Evolutionary conservation across 2,113 vertebrate species (phyloP), one percentile per base, ranked within the genome.

Genomic region (Gymnogyps californianus): DNA sequence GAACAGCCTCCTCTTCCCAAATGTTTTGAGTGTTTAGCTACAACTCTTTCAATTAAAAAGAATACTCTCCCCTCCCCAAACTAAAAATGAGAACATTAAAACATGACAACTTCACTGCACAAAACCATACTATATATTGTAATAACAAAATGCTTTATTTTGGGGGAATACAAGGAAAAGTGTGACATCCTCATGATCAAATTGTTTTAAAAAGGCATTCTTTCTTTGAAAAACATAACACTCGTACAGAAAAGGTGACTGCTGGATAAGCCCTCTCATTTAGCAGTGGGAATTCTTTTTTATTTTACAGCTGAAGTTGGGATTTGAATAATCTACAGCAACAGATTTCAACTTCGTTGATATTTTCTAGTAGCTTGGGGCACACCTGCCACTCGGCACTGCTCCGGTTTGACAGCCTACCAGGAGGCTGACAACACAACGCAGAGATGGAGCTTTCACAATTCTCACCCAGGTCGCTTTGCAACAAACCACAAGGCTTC

Each of bases 111-210:
- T 62, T 78, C 49, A 74, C 26, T 13, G 51, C 51, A 95, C 51
- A 85, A 93, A 92, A 28, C 40, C 67, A 59, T 55, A 62, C 58
- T 19, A 26, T 19, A 49, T 29, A 65, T 13, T 65, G 89, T 91
- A 89, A 44, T 96, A 96, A 83, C 91, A 96, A 93, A 97, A 97
- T 36, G 87, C 84, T 97, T 97, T 96, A 97, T 96, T 96, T 79
- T 5, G 1, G 72, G 89, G 91, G 51, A 93, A 94, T 78, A 97
- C 95, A 97, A 95, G 87, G 81, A 74, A 90, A 94, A 77, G 25
- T 46, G 54, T 86, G 91, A 96, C 84, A 93, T 78, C 91, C 92
- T 94, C n/a, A 16, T 58, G 62, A 96, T 20, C 93, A 90, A 93
- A 80, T 38, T 49, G 36, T 64, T 89, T 76, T 94, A 20, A 91